Conservation (phyloP, 2,113 vertebrate genomes). For the Aplodontia rufa region DNA sequence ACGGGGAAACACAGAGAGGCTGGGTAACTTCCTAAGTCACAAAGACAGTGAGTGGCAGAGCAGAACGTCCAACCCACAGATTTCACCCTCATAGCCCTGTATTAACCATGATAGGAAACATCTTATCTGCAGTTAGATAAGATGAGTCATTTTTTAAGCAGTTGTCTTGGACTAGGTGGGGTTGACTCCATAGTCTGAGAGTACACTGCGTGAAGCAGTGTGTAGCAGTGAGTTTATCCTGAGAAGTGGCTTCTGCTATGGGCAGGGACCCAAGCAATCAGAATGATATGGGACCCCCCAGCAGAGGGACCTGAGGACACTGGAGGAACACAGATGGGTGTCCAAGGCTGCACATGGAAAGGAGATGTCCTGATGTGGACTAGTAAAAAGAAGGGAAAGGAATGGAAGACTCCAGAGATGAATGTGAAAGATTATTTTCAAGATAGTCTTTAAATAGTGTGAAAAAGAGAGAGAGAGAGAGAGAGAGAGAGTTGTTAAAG, state of each 20-base stretch:
- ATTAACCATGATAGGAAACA: neutral
- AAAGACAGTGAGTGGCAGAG: neutral
- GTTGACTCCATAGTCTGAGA: neutral
- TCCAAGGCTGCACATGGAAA: neutral
- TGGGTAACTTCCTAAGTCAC: neutral
- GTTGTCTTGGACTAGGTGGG: neutral
- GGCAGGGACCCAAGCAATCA: neutral
- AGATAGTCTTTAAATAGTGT: neutral
- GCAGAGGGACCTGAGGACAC: neutral
- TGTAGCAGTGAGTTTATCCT: neutral
- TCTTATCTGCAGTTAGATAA: neutral
- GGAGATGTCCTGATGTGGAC: neutral
- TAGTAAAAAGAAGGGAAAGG: no score
- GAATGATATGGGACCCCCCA: neutral
- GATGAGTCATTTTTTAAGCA: neutral
- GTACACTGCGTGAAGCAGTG: neutral
- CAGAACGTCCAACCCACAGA: neutral
- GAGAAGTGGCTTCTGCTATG: neutral
- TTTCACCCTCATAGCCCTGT: neutral
- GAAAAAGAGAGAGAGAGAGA: no score
- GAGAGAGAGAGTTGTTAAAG: neutral
- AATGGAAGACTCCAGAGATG: neutral
- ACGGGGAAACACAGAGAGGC: neutral
- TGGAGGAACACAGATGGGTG: neutral
- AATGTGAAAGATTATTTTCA: neutral